Percentiles rank a stretch among this genome's conserved stretches.
phyloP scores from a whole-genome alignment of 2,888 invertebrate genomes.

The Cremastinae sp. region DNA sequence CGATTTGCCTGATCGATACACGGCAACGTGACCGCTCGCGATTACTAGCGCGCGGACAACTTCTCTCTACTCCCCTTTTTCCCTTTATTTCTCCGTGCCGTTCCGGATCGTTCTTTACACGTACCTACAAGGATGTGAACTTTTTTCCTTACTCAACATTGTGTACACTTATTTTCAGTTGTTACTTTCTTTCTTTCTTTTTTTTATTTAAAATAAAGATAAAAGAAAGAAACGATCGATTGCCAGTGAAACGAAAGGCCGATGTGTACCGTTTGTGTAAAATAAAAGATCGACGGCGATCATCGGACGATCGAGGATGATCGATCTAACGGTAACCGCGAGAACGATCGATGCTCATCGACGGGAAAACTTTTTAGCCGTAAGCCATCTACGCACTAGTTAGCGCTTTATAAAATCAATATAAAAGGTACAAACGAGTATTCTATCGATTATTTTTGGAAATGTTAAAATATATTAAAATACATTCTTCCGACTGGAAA shows the following conservation, averaged over 20 bases:
- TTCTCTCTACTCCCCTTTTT: constrained; percentile 11
- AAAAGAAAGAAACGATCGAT: neutral
- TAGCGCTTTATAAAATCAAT: constrained; percentile 7
- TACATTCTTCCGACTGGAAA: too few species aligned
- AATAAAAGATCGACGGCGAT: neutral
- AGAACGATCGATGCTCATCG: constrained; percentile 3
- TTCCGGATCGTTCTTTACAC: neutral
- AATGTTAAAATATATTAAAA: too few species aligned
- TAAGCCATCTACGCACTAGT: too few species aligned
- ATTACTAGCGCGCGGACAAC: constrained; percentile 14
- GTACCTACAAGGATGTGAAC: too few species aligned
- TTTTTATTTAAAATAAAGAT: too few species aligned
- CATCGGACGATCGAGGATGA: constrained; percentile 33
- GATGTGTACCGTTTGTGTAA: constrained; percentile 18
- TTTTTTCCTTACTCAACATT: too few species aligned
- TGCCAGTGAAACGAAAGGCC: constrained; percentile 10
- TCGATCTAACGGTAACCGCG: constrained; percentile 22
- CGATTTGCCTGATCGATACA: constrained; percentile 15
- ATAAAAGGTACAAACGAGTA: too few species aligned
- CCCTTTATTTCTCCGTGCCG: neutral
- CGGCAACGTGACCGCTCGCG: constrained; percentile 18
- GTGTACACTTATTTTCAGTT: too few species aligned
- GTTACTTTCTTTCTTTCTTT: too few species aligned
- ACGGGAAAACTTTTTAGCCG: constrained; percentile 10
- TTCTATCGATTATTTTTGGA: too few species aligned